Evolutionary conservation across 2,113 vertebrate species (phyloP), one percentile per base, ranked within the genome.

Genomic region (Ginglymostoma cirratum): DNA sequence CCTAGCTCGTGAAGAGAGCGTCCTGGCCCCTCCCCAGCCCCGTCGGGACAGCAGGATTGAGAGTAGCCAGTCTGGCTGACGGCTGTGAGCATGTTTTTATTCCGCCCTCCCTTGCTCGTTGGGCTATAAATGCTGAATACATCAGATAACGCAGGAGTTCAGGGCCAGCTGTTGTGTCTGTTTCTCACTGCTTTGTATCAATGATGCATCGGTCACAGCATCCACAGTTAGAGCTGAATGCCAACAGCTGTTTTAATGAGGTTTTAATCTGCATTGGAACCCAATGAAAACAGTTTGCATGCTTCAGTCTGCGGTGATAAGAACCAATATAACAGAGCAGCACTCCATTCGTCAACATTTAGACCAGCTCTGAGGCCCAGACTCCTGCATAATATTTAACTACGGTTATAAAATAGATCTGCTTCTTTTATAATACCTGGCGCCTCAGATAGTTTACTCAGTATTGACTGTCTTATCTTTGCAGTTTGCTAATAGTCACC

Each of bases 41-140:
- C 98, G 98, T 98, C 98, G 98, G 97, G 97, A 97, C 97, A 97
- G 96, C 0, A 97, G 97, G 97, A 97, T 97, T 21, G 92, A 97
- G 97, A 95, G 98, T 98, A 98, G 98, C 98, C 98, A 98, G 98
- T 97, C 98, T 96, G 98, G 98, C 98, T 98, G 98, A 98, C 97
- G 96, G 97, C 98, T 97, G 97, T 96, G 96, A 97, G 96, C 97
- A 98, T 98, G 89, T 92, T 92, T 65, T 92, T 38, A 17, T n/a
- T 66, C 30, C 55, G 34, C 61, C 55, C 14, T 92, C 34, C 21
- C 21, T 65, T 92, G 30, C 21, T 23, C 97, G 98, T 98, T 98
- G 93, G 97, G 98, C 98, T 98, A 97, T 97, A 98, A 98, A 98
- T 96, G 98, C 98, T 98, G 98, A 98, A 98, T 98, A 97, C 98